phyloP scores from a whole-genome alignment of 1,140 invertebrate genomes.

The Scaptomyza montana region DNA sequence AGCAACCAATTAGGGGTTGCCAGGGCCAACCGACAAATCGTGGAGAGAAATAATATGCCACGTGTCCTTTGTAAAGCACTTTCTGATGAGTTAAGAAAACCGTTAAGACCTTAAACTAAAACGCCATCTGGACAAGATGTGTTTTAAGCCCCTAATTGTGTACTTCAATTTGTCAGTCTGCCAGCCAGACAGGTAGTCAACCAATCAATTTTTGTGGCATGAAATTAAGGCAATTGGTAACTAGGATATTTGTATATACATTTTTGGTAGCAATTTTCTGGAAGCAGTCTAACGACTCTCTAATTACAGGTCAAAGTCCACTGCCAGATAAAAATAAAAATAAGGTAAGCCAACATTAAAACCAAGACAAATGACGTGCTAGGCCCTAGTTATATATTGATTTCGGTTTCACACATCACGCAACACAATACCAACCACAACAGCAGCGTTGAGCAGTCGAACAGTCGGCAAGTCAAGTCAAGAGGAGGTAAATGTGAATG shows the following conservation, averaged over 20 bases:
- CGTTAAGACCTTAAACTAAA: constrained; percentile 61
- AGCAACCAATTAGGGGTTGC: constrained; percentile 69
- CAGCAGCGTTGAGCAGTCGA: neutral
- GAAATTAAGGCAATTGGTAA: constrained; percentile 36
- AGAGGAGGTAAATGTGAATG: constrained; percentile 73
- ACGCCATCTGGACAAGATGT: constrained; percentile 37
- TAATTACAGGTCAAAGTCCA: constrained; percentile 54
- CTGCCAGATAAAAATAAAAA: neutral
- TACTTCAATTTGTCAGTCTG: constrained; percentile 3
- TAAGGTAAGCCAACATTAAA: constrained; percentile 13
- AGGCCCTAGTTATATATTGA: constrained; percentile 56
- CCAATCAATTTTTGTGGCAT: constrained; percentile 41
- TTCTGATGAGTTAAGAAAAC: constrained; percentile 39
- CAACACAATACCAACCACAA: constrained; percentile 19
- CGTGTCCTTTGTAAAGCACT: constrained; percentile 20
- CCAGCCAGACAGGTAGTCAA: constrained; percentile 19
- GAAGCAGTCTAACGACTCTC: constrained; percentile 30
- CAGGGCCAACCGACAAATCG: neutral
- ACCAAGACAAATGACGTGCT: constrained; percentile 56
- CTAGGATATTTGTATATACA: constrained; percentile 44
- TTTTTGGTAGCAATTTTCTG: constrained; percentile 47
- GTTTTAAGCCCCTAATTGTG: neutral
- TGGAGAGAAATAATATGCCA: constrained; percentile 12
- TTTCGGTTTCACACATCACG: constrained; percentile 23
- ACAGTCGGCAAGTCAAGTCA: constrained; percentile 43